These are phyloP conservation scores for Drosophila niveifrons DNA, from an alignment of 2,888 invertebrate species.

Conservation along the genomic window DNA sequence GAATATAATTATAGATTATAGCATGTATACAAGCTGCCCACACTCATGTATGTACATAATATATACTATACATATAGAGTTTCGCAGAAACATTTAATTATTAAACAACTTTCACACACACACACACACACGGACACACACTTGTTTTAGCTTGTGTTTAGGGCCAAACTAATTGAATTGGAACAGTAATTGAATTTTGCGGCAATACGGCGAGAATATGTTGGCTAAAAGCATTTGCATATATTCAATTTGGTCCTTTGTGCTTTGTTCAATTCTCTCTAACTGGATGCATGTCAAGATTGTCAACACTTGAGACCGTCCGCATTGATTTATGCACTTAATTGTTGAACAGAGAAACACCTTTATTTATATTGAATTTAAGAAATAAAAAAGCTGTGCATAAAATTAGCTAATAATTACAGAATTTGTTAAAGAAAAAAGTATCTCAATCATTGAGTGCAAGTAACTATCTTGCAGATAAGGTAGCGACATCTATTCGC, in stretches of 20 bases:
- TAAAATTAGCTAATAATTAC: no score
- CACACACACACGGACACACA: not conserved
- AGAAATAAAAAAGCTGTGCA: no score
- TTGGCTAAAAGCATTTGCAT: slow-evolving; percentile 48
- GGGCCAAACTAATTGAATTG: slow-evolving; percentile 46
- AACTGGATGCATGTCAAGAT: not conserved
- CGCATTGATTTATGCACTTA: not conserved
- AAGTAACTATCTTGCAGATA: slow-evolving; percentile 18
- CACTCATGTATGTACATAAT: not conserved
- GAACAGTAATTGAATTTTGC: slow-evolving; percentile 47
- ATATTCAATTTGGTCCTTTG: slow-evolving; percentile 21
- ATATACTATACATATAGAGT: not conserved
- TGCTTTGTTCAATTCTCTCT: slow-evolving; percentile 16
- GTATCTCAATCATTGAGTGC: slow-evolving; percentile 1
- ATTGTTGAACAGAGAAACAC: not conserved
- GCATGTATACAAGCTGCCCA: not conserved
- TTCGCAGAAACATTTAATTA: slow-evolving; percentile 9
- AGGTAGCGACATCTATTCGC: not conserved
- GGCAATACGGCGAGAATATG: slow-evolving; percentile 15
- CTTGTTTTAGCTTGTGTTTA: slow-evolving; percentile 11
- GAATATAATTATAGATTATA: slow-evolving; percentile 6
- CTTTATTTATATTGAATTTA: not conserved
- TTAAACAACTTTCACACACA: slow-evolving; percentile 11
- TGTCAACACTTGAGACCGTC: not conserved
- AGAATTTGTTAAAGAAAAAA: not conserved